Percentiles rank a stretch among this genome's conserved stretches.
Conservation (phyloP, 2,797 vertebrate species). For the Lutjanus argentimaculatus region DNA sequence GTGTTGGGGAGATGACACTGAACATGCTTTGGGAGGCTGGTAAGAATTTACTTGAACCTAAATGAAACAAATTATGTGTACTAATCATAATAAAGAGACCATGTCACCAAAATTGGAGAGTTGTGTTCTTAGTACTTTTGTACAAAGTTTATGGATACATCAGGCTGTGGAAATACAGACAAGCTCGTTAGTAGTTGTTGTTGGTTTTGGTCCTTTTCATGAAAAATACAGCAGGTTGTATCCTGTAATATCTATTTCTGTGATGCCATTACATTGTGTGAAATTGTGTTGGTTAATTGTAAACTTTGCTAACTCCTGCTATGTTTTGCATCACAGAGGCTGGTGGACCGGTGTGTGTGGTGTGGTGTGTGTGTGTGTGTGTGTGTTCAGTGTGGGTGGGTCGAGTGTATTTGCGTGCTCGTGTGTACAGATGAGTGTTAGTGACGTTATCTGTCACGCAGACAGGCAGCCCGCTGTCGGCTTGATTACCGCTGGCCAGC, state of each 20-base stretch:
- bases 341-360: background rate
- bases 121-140: background rate
- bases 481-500: conserved; percentile 80
- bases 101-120: background rate
- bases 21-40: background rate
- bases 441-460: conserved; percentile 77
- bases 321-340: conserved; percentile 18
- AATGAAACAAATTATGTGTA: background rate
- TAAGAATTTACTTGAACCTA: background rate
- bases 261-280: background rate
- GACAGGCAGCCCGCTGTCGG: conserved; percentile 75
- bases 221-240: background rate
- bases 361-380: conserved; percentile 5
- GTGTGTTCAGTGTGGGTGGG: conserved; percentile 7
- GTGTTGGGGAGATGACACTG: too few relatives aligned
- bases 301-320: background rate
- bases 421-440: conserved; percentile 58
- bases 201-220: background rate
- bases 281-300: background rate
- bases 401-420: conserved; percentile 41
- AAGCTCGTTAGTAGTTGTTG: background rate
- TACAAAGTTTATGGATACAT: background rate
- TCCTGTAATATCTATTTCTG: background rate
- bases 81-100: background rate
- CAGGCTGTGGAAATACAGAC: background rate